Base-by-base conservation (phyloP, 2,888 invertebrate genomes). In the Trypoxylon attenuatum region DNA sequence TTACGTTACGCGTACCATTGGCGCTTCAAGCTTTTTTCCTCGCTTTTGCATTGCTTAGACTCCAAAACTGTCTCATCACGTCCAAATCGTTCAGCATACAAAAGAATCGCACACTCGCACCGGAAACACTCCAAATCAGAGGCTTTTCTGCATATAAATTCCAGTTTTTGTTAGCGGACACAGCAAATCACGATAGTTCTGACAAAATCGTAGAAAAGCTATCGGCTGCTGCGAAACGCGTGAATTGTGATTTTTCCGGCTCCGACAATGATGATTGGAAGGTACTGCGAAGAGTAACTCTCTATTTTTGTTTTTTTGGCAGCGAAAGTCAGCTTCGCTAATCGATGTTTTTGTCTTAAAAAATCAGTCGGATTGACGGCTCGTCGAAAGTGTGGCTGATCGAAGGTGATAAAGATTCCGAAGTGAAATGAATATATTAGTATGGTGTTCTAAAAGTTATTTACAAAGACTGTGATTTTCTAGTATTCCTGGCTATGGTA, bases 11-110 rank as follows among this genome's bases (percentile, higher is more conserved):
- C 33, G 8, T 33, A 1, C n/a, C 13, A 33, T 13, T 13, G 33
- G 60, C 74, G 59, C 70, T 57, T 54, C 57, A 54, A 54, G 41
- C 57, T 64, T 55, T 69, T 33, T 25, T 45, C 49, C 33, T 42
- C 39, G 59, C 29, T 29, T n/a, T 29, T n/a, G 2, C 29, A n/a
- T 5, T 29, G n/a, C 13, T 29, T 13, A 29, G 38, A 29, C 46
- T 23, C 46, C 25, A 42, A 21, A 38, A 46, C 27, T 29, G 1
- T 16, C 16, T 46, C 6, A 4, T 10, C 16, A 3, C 46, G 25
- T 27, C 10, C 27, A 16, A 62, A 42, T 49, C 53, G 41, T 41
- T 50, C 21, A 42, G 27, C 53, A 52, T 59, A 61, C 45, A 51
- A 52, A 60, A 54, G 29, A 62, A 41, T 59, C 63, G 54, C 42